These are phyloP conservation scores for Rhabdomys pumilio DNA, from an alignment of 2,797 vertebrate genomes.

Conservation along the genomic window DNA sequence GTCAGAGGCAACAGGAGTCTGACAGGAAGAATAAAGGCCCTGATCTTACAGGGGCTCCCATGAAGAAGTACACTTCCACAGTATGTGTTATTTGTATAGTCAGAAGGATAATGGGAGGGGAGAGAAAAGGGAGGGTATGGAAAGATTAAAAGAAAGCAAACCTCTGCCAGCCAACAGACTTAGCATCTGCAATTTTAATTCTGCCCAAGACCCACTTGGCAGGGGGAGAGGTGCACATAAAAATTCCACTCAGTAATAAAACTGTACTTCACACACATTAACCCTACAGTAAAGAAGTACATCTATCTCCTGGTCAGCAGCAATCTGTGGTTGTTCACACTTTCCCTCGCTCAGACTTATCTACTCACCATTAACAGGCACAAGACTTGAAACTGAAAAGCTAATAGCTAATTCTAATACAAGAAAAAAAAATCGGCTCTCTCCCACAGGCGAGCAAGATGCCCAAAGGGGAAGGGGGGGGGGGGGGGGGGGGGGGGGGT, in stretches of 20 bases:
- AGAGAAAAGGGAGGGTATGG: neutral
- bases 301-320: neutral
- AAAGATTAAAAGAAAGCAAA: constrained; percentile 15
- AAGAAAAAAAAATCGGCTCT: neutral
- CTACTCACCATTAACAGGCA: neutral
- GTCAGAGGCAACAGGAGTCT: neutral
- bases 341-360: neutral
- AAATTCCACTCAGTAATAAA: neutral
- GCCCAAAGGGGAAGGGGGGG: too few species aligned
- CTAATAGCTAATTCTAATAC: neutral
- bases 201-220: too few species aligned
- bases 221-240: neutral
- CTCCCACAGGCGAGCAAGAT: too few species aligned
- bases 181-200: neutral
- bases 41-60: neutral
- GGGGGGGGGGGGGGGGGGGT: too few species aligned
- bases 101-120: neutral
- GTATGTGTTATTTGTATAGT: neutral
- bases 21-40: neutral
- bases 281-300: neutral
- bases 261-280: neutral
- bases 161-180: neutral
- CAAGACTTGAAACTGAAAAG: neutral
- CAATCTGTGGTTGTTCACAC: neutral
- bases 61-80: neutral